Evolutionary conservation across 1,140 invertebrate genomes (phyloP).

Genomic region (Tyrophagus putrescentiae): DNA sequence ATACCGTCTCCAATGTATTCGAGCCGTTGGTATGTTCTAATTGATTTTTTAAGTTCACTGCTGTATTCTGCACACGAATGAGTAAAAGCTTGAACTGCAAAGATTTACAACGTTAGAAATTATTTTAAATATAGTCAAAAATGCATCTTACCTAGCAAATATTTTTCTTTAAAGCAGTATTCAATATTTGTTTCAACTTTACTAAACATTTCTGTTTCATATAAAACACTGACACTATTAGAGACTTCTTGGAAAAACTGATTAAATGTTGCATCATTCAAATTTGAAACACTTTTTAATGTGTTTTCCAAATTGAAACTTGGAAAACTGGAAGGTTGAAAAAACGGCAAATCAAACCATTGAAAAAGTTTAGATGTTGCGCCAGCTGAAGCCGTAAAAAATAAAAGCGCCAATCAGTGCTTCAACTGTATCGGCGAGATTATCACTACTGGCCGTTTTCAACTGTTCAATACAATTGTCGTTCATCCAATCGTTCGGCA

Average conservation of each 20-base stretch:
- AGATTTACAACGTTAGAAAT: constrained; percentile 29
- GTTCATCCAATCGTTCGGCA: not conserved
- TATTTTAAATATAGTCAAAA: not conserved
- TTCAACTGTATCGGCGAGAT: constrained; percentile 64
- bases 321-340: constrained; percentile 16
- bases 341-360: constrained; percentile 44
- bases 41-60: constrained; percentile 28
- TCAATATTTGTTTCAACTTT: constrained; percentile 10
- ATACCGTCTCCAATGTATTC: constrained; percentile 49
- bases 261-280: too few species aligned
- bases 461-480: not conserved
- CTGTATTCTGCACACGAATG: constrained; percentile 43
- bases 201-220: too few species aligned
- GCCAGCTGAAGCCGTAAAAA: constrained; percentile 39
- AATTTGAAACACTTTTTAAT: too few species aligned
- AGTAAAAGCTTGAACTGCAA: constrained; percentile 39
- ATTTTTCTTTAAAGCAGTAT: constrained; percentile 4
- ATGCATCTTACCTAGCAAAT: not conserved
- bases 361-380: constrained; percentile 48
- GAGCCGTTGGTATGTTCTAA: constrained; percentile 40
- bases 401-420: constrained; percentile 62
- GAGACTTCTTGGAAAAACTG: not conserved
- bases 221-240: not conserved
- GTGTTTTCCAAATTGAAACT: too few species aligned
- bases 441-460: constrained; percentile 46